These are phyloP conservation scores for Diplazon laetatorius DNA, from an alignment of 2,888 invertebrate species.

Conservation along the genomic window DNA sequence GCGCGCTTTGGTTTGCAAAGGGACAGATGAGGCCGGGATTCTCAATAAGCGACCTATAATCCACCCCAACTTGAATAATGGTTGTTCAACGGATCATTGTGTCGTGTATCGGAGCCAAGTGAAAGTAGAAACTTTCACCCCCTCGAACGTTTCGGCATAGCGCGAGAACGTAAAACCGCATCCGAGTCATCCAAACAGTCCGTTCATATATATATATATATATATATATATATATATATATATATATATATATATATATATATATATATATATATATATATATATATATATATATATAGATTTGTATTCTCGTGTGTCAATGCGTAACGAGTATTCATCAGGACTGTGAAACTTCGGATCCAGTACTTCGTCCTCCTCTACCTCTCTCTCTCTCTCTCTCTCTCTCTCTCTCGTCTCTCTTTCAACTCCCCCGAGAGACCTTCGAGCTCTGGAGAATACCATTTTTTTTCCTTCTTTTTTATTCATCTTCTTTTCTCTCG, in stretches of 20 bases:
- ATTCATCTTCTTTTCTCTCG: constrained; percentile 32
- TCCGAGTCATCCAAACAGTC: constrained; percentile 59
- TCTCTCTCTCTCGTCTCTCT: constrained; percentile 38
- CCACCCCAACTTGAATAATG: constrained; percentile 79
- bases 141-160: constrained; percentile 70
- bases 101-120: constrained; percentile 69
- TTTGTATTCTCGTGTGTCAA: constrained; percentile 67
- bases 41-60: constrained; percentile 77
- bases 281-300: constrained; percentile 24
- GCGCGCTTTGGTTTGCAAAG: constrained; percentile 20
- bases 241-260: constrained; percentile 43
- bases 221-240: constrained; percentile 53
- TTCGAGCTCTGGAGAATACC: constrained; percentile 40
- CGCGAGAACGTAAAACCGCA: constrained; percentile 61
- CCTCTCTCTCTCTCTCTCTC: neutral
- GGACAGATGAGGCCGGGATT: constrained; percentile 35
- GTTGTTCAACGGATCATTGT: constrained; percentile 75
- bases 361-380: neutral
- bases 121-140: constrained; percentile 54
- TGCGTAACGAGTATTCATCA: constrained; percentile 62
- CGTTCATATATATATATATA: constrained; percentile 9
- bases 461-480: constrained; percentile 50
- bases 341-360: constrained; percentile 37
- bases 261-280: constrained; percentile 34
- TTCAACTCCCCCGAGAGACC: constrained; percentile 46